Evolutionary conservation across 2,797 vertebrate species (phyloP), one percentile per base, ranked within the genome.

Genomic region (Microhierax caerulescens): DNA sequence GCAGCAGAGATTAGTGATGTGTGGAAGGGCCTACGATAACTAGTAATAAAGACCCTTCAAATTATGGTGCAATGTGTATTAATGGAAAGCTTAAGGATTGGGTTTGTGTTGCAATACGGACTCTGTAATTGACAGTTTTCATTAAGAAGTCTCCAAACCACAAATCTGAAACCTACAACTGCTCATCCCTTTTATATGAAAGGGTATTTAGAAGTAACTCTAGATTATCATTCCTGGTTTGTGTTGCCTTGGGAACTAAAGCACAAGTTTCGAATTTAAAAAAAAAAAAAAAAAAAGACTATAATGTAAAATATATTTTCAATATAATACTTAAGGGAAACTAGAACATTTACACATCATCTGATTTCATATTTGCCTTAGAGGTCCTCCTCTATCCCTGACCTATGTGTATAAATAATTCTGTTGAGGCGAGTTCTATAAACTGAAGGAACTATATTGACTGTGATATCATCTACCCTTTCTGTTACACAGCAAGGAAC

Each of bases 191-290:
- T 86, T 21, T 37, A 47, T 36, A 28, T 56, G 45, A 90, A 91
- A 68, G 45, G 43, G 12, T 63, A 24, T 79, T 92, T 25, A 81
- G 24, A 51, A 82, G 41, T 73, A 75, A 37, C 25, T 64, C 83
- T 61, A 43, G 54, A 64, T 59, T 85, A n/a, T 7, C 34, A 56
- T 53, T 82, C 63, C 63, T 68, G 36, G 18, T 60, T 70, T 86
- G 54, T 13, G 77, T 76, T 94, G 86, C 84, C 84, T 91, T 79
- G 83, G 93, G 77, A 97, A 85, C 85, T 64, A 61, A n/a, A 95
- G 67, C 53, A 85, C 22, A 41, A 41, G 61, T 85, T 85, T 70
- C 27, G n/a, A 81, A 72, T 69, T 39, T 59, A 53, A 68, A 70
- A 68, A 70, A 69, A 30, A 81, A 72, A 67, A 41, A 68, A 53